Percentiles rank a stretch among this genome's conserved stretches.
These are phyloP conservation scores for Trichoplusia ni DNA, from an alignment of 1,140 invertebrate species.

Conservation along the genomic window DNA sequence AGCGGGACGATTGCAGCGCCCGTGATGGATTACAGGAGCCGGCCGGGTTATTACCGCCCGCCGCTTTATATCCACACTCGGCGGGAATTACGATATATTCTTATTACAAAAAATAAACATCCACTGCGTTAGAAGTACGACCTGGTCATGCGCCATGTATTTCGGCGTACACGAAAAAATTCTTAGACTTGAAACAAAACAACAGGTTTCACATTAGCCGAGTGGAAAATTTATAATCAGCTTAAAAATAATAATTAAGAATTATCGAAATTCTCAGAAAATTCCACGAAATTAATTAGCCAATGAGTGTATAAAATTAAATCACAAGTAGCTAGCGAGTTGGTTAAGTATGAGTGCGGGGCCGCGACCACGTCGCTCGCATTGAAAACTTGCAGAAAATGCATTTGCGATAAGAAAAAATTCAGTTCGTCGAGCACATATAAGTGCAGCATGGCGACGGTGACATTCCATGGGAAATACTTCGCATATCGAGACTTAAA, in stretches of 20 bases:
- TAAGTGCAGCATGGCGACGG: constrained; percentile 73
- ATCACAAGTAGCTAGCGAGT: constrained; percentile 34
- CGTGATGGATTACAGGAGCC: constrained; percentile 72
- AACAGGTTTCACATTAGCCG: constrained; percentile 20
- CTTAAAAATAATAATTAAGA: constrained; percentile 28
- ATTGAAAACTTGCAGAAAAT: constrained; percentile 80
- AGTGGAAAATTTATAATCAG: constrained; percentile 27
- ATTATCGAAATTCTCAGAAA: constrained; percentile 21
- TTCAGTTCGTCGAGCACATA: constrained; percentile 72
- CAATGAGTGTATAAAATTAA: constrained; percentile 21
- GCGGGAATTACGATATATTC: constrained; percentile 49
- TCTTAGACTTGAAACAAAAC: constrained; percentile 27
- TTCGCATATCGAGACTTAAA: constrained; percentile 77
- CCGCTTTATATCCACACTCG: constrained; percentile 59
- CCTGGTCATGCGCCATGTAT: constrained; percentile 21
- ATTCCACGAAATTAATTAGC: constrained; percentile 35
- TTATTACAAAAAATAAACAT: constrained; percentile 11
- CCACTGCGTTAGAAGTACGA: not conserved
- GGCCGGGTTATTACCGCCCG: constrained; percentile 66
- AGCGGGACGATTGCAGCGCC: constrained; percentile 76
- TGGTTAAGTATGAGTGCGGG: constrained; percentile 27
- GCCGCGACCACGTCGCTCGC: constrained; percentile 54
- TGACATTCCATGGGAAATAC: constrained; percentile 75
- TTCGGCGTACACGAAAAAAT: constrained; percentile 15
- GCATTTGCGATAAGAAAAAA: constrained; percentile 80